Conservation (phyloP, 1,140 invertebrate species). For the Bombus confusus region DNA sequence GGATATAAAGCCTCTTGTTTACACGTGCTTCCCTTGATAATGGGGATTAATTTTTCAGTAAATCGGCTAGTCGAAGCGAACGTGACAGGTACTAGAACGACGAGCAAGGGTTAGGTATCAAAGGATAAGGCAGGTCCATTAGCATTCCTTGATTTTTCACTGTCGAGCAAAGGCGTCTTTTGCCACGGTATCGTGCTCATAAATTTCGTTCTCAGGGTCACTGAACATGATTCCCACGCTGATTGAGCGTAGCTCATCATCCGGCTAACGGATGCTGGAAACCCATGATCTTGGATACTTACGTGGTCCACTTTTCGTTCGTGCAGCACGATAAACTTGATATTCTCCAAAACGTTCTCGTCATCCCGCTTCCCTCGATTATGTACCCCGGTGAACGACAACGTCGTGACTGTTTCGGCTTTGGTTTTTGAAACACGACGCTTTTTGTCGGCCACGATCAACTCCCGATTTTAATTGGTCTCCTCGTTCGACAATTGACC, state of each 20-base stretch:
- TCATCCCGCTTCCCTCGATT: not conserved
- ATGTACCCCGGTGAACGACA: not conserved
- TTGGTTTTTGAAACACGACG: not conserved
- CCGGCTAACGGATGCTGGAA: constrained; percentile 57
- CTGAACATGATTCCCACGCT: constrained; percentile 57
- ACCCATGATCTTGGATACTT: constrained; percentile 58
- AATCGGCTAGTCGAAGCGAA: not conserved
- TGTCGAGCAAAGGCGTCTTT: not conserved
- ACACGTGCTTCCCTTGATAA: too few species aligned
- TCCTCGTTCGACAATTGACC: not conserved
- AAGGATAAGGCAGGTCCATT: not conserved
- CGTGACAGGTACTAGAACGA: too few species aligned
- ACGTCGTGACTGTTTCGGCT: not conserved
- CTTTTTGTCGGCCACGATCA: not conserved
- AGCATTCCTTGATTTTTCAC: constrained; percentile 15
- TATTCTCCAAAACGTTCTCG: constrained; percentile 10
- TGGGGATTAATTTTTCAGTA: not conserved
- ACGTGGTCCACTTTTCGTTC: constrained; percentile 63
- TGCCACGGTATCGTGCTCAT: constrained; percentile 23
- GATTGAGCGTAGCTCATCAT: constrained; percentile 45
- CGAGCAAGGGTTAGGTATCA: not conserved
- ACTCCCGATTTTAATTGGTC: constrained; percentile 50
- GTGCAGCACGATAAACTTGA: constrained; percentile 57
- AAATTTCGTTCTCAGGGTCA: constrained; percentile 57
- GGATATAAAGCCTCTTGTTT: not conserved